Evolutionary conservation across 2,888 invertebrate species (phyloP), one percentile per base, ranked within the genome.

Genomic region (Trachelus tabidus): DNA sequence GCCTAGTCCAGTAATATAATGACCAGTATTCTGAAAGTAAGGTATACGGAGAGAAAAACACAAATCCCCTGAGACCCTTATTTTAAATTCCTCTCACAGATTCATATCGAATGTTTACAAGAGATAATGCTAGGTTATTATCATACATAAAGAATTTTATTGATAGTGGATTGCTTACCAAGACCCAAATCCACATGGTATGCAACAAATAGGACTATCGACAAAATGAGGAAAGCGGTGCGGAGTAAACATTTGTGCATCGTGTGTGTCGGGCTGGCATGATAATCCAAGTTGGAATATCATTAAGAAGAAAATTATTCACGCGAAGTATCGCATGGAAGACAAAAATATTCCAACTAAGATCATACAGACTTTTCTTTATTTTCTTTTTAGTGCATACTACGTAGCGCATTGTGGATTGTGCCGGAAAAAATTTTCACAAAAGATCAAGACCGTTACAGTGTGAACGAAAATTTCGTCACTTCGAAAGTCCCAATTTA

Each of bases 111-210:
- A 71, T 33, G 23, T 71, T 23, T 31, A 71, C 71, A 71, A 34
- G 33, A 34, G 31, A 12, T 15, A 34, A 71, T 71, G 30, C 33
- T 34, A 31, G 71, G 9, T 71, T 71, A 71, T 34, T 71, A 31
- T 71, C 71, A 85, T 85, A 87, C 80, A 86, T 85, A 82, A 86
- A 87, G 83, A 86, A 87, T 86, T 83, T 85, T 85, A 85, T 88
- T 84, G 84, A 56, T 56, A 85, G 88, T 89, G 88, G 89, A 88
- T 86, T 91, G 91, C 91, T 91, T 91, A 91, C 91, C 91, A 91
- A 91, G 86, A 91, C 91, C 91, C 91, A 91, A 91, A 91, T 91
- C 91, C 91, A 91, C 91, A 91, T 91, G 90, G 91, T 91, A 91
- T 91, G 91, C 91, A 91, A 91, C 90, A 91, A 91, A 91, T 91